Conservation (phyloP, 2,113 vertebrate species). For the Amia ocellicauda region DNA sequence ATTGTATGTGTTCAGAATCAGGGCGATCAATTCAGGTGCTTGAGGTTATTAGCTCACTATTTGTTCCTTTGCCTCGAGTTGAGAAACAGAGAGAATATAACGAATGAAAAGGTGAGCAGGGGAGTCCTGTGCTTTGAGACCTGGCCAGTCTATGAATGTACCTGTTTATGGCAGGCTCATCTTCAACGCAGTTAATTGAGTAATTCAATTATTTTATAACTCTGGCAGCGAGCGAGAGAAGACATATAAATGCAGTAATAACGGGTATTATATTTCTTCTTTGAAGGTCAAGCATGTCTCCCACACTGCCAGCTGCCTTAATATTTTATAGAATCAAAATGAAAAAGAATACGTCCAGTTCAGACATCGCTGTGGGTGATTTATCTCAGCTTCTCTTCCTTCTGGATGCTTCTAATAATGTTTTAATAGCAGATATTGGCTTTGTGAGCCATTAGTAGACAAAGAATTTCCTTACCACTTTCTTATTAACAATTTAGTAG, state of each 20-base stretch:
- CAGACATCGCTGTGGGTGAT: constrained; percentile 56
- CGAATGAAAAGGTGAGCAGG: too few species aligned
- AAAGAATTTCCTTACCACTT: too few species aligned
- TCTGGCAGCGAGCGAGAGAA: constrained; percentile 41
- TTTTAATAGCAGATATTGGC: constrained; percentile 31
- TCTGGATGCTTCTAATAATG: constrained; percentile 32
- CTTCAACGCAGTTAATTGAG: constrained; percentile 66
- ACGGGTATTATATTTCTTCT: constrained; percentile 46
- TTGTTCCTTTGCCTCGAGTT: not conserved
- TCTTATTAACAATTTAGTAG: too few species aligned
- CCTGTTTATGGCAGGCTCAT: constrained; percentile 49
- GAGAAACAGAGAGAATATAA: not conserved
- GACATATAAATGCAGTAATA: constrained; percentile 66
- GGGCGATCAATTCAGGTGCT: not conserved
- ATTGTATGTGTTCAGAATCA: too few species aligned
- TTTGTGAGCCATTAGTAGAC: constrained; percentile 1
- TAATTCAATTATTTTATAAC: constrained; percentile 67
- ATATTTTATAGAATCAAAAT: constrained; percentile 70
- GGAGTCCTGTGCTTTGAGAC: too few species aligned
- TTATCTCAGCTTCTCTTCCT: constrained; percentile 23
- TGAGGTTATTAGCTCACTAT: constrained; percentile 3
- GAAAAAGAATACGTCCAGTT: constrained; percentile 60
- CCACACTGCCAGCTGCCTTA: constrained; percentile 51
- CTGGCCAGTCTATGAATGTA: constrained; percentile 33
- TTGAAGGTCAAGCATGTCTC: constrained; percentile 58